phyloP scores from a whole-genome alignment of 2,113 vertebrate species.

The Austrofundulus limnaeus region DNA sequence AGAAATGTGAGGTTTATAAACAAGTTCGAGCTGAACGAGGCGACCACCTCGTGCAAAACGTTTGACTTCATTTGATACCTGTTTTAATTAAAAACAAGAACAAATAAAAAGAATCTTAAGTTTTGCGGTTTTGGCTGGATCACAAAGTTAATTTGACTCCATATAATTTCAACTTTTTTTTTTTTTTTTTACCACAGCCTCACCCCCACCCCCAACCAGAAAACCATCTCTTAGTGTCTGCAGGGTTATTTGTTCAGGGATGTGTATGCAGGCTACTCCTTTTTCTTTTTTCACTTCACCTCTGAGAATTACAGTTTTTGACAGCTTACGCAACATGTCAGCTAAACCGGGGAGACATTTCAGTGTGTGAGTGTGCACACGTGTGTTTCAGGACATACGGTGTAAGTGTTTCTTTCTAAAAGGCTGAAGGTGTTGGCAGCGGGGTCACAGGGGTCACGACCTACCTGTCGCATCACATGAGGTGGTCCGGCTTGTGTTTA shows the following conservation, averaged over 20 bases:
- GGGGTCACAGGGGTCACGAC: slow-evolving; percentile 44
- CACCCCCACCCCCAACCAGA: no score
- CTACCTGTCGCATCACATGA: slow-evolving; percentile 29
- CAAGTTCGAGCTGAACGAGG: slow-evolving; percentile 36
- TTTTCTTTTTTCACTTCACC: slow-evolving; percentile 25
- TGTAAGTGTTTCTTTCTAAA: slow-evolving; percentile 57
- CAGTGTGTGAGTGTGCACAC: slow-evolving; percentile 37
- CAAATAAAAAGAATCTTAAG: background rate
- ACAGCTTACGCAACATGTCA: slow-evolving; percentile 73
- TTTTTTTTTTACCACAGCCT: background rate
- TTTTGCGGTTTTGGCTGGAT: background rate
- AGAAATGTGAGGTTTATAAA: background rate
- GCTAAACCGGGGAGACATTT: slow-evolving; percentile 59
- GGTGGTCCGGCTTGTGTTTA: background rate
- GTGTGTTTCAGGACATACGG: slow-evolving; percentile 49
- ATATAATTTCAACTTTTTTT: background rate
- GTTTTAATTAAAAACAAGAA: slow-evolving; percentile 17
- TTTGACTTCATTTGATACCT: background rate
- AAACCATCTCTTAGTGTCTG: slow-evolving; percentile 38
- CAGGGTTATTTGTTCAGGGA: slow-evolving; percentile 31
- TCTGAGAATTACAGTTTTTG: slow-evolving; percentile 50
- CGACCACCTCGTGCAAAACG: slow-evolving; percentile 12
- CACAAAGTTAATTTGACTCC: background rate
- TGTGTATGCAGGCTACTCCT: slow-evolving; percentile 39
- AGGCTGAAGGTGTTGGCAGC: slow-evolving; percentile 54